phyloP scores from a whole-genome alignment of 2,113 vertebrate genomes.

The Cyanoramphus novaezelandiae region DNA sequence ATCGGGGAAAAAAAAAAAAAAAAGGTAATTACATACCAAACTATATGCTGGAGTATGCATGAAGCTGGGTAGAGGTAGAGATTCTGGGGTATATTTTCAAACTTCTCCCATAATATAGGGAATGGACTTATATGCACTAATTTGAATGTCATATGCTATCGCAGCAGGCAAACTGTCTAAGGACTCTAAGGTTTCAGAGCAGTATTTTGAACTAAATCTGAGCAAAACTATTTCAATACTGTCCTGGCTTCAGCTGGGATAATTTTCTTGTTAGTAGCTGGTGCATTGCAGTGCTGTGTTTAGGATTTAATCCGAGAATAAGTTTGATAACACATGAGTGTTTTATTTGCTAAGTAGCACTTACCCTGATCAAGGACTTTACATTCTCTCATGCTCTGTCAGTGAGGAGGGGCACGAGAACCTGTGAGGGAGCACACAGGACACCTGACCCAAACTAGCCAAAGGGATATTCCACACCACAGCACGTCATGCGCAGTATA shows the following conservation, averaged over 20 bases:
- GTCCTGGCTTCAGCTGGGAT: neutral
- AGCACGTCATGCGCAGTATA: neutral
- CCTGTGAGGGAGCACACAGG: neutral
- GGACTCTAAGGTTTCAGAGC: neutral
- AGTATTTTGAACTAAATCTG: neutral
- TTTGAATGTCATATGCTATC: neutral
- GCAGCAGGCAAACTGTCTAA: neutral
- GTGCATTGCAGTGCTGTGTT: neutral
- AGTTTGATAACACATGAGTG: neutral
- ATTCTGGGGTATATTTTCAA: neutral
- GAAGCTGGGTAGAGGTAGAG: neutral
- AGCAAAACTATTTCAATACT: neutral
- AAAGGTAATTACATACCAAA: neutral
- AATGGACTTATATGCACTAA: neutral
- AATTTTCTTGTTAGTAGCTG: neutral
- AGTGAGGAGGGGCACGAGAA: neutral
- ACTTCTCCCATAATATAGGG: neutral
- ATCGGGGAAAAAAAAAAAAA: neutral
- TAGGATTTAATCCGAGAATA: neutral
- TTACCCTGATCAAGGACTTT: neutral
- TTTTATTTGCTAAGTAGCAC: neutral
- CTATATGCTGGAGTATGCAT: neutral
- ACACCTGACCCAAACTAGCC: neutral
- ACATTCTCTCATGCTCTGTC: neutral
- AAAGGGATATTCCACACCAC: neutral